Base-by-base conservation (phyloP, 2,113 vertebrate genomes). In the Orycteropus afer region DNA sequence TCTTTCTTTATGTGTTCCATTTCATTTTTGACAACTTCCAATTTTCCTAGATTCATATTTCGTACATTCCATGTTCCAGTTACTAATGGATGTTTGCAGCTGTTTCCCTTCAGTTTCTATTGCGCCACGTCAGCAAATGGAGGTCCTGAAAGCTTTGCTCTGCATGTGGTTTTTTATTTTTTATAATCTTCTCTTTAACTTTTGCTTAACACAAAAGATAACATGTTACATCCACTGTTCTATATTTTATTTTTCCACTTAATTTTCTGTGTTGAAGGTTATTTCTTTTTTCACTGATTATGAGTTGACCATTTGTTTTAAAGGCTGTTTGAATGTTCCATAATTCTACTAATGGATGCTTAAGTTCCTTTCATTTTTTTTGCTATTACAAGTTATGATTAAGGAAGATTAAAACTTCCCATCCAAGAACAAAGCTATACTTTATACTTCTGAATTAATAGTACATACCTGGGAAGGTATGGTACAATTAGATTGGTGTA, bases 401-500 rank as follows among this genome's bases (percentile, higher is more conserved):
- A 51, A 11, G 49, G n/a, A 49, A 89, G 82, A 61, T 34, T 67
- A 71, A 92, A 29, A 90, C 57, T 95, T 94, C 37, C n/a, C 89
- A 23, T n/a, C 40, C 20, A 20, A 87, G 69, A 74, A 79, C 49
- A 78, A 93, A 63, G 22, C 37, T 53, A 82, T n/a, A n/a, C n/a
- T n/a, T n/a, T n/a, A 0, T 78, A 55, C 32, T 61, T 61, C 69
- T 80, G 51, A 86, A 45, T 42, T 79, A 63, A 18, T 55, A 34
- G n/a, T 45, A 9, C 15, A 5, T 89, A 12, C 32, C 42, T 79
- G 17, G n/a, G 86, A 83, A 83, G 73, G 29, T 53, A 37, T 61
- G 51, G 29, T 37, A 1, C 86, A 20, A 61, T 89, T 76, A 85
- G 76, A 59, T 47, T 32, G 53, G 5, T 86, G 40, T 25, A 67